Base-by-base conservation (phyloP, 2,113 vertebrate species). In the Cyanistes caeruleus region DNA sequence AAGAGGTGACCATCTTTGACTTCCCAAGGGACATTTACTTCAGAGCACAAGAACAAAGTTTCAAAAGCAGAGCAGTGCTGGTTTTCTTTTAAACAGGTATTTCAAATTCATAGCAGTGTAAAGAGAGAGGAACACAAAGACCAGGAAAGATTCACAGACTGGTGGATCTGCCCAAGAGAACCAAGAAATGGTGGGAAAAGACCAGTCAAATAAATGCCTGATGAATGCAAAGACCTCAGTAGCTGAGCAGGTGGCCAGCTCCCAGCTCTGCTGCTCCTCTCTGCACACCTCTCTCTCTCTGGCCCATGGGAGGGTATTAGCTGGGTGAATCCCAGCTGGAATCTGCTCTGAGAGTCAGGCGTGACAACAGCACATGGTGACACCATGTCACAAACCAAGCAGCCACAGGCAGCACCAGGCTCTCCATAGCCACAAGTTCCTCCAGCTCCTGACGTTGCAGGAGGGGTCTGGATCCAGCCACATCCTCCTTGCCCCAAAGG, bases 21-120 rank as follows among this genome's bases (percentile, higher is more conserved):
- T 11, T 79, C 58, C 67, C 0, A 0, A 60, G 28, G 68, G 18
- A 49, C 0, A 0, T 28, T 73, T 41, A 37, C 44, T 25, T 39
- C 44, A 17, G 60, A 75, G 46, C 55, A 48, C 44, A 78, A 63
- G 23, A 73, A 19, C 56, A 60, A 65, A 69, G 41, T 48, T 80
- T 81, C 12, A 23, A 27, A 69, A 74, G 15, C 11, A 62, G 15
- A 67, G 37, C 21, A 30, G 7, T 21, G 10, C 21, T 78, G 24
- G 39, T 82, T 87, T 67, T 44, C 43, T 70, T 58, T 73, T 51
- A 15, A 87, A 68, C 27, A 35, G 27, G 0, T 28, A 64, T 43
- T 86, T 91, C 43, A 86, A 53, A 73, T 49, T 33, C 17, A 5
- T 20, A 90, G 41, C n/a, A n/a, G 5, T n/a, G 13, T n/a, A 69